Percentiles rank a stretch among this genome's conserved stretches.
Evolutionary conservation across 2,797 vertebrate species (phyloP).

Genomic region (Cynodonichthys magdalenae): DNA sequence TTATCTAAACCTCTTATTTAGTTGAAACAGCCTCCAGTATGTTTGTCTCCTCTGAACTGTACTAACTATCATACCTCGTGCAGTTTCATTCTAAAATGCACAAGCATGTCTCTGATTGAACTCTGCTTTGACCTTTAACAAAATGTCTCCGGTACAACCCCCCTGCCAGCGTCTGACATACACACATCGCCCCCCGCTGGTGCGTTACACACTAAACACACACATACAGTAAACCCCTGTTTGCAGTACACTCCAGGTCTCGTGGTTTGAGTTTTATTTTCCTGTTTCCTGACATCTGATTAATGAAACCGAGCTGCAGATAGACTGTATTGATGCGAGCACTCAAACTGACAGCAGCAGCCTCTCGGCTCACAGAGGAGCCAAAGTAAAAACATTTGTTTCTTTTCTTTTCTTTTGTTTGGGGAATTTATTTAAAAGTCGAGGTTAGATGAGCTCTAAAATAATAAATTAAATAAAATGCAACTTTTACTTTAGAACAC

Average conservation of each 20-base stretch:
- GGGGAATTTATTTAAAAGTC: too few species aligned
- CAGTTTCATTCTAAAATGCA: slow-evolving; percentile 50
- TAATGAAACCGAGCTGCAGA: slow-evolving; percentile 19
- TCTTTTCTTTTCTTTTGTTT: not conserved
- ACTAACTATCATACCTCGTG: slow-evolving; percentile 34
- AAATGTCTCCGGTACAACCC: slow-evolving; percentile 67
- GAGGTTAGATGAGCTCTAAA: too few species aligned
- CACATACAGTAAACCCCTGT: slow-evolving; percentile 21
- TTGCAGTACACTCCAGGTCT: not conserved
- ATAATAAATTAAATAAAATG: too few species aligned
- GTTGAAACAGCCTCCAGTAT: slow-evolving; percentile 15
- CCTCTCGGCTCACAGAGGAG: not conserved
- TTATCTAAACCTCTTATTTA: slow-evolving; percentile 25
- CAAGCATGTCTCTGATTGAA: slow-evolving; percentile 51
- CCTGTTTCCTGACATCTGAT: slow-evolving; percentile 4
- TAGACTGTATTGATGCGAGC: slow-evolving; percentile 4
- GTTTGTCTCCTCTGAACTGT: slow-evolving; percentile 25
- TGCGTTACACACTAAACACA: slow-evolving; percentile 36
- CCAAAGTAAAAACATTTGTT: not conserved
- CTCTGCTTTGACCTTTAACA: slow-evolving; percentile 68
- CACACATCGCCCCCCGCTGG: slow-evolving; percentile 52
- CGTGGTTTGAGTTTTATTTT: slow-evolving; percentile 14
- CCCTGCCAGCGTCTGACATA: slow-evolving; percentile 62
- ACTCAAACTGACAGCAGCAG: not conserved
- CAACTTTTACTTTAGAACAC: too few species aligned